A percentile compares a stretch with the other conserved stretches of the same genome.
Evolutionary conservation across 2,113 vertebrate genomes (phyloP).

Genomic region (Percina caprodes): DNA sequence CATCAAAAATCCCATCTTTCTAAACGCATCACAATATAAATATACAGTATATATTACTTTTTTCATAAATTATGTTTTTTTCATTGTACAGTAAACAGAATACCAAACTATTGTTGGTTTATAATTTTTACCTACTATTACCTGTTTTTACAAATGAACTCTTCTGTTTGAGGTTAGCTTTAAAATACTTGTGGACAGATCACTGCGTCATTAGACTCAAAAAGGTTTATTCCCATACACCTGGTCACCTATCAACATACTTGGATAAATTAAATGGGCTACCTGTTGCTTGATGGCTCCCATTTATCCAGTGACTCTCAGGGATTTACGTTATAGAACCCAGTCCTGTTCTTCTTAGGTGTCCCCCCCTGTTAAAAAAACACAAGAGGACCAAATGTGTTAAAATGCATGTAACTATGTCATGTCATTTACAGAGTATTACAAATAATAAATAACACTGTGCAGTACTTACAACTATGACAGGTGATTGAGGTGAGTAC

Average conservation of each 20-base stretch:
- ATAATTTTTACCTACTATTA: too few relatives aligned
- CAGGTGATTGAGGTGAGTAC: constrained; percentile 8
- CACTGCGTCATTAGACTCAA: not conserved
- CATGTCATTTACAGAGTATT: not conserved
- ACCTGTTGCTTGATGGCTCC: constrained; percentile 32
- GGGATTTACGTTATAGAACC: constrained; percentile 73
- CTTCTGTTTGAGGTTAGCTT: too few relatives aligned
- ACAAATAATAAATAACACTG: not conserved
- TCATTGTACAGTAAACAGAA: too few relatives aligned
- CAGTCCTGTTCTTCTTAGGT: constrained; percentile 59
- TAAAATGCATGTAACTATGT: not conserved
- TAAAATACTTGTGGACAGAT: too few relatives aligned
- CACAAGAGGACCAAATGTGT: not conserved
- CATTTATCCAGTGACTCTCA: constrained; percentile 40
- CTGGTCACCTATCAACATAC: not conserved
- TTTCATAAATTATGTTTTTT: too few relatives aligned
- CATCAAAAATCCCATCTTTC: not conserved
- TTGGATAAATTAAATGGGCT: not conserved
- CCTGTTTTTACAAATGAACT: too few relatives aligned
- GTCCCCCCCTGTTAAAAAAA: constrained; percentile 47
- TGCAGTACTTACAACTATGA: constrained; percentile 22
- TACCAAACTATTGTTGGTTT: too few relatives aligned
- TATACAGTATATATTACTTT: too few relatives aligned
- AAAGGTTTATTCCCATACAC: not conserved
- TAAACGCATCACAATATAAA: too few relatives aligned